Percentiles rank a stretch among this genome's conserved stretches.
phyloP scores from a whole-genome alignment of 2,113 vertebrate genomes.

The Anguilla rostrata region DNA sequence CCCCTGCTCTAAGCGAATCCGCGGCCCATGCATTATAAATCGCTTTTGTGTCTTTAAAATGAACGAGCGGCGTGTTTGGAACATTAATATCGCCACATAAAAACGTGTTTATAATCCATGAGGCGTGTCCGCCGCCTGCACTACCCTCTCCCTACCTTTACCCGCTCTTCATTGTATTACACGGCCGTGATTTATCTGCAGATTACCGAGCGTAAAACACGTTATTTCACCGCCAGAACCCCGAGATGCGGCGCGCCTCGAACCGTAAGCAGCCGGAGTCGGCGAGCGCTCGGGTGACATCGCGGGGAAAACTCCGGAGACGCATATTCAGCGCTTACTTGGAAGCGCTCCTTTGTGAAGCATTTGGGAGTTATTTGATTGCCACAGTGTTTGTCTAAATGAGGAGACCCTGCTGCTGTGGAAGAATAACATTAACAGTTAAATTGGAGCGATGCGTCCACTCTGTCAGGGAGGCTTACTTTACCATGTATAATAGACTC shows the following conservation, averaged over 20 bases:
- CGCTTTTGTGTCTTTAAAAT: slow-evolving; percentile 9
- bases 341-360: background rate
- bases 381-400: background rate
- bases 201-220: background rate
- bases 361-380: background rate
- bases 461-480: background rate
- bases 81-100: background rate
- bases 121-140: background rate
- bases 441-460: background rate
- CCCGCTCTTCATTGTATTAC: slow-evolving; percentile 2
- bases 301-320: background rate
- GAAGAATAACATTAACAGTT: background rate
- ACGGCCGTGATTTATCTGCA: background rate
- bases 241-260: background rate
- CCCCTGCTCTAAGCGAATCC: background rate
- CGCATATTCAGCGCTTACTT: background rate
- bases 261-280: background rate
- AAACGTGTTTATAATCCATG: slow-evolving; percentile 8
- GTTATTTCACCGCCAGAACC: background rate
- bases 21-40: background rate
- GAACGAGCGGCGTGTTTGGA: background rate
- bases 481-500: background rate
- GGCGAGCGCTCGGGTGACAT: background rate
- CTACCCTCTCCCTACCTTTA: background rate
- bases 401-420: background rate